phyloP scores from a whole-genome alignment of 2,797 vertebrate genomes.

The Sebastolobus altivelis region DNA sequence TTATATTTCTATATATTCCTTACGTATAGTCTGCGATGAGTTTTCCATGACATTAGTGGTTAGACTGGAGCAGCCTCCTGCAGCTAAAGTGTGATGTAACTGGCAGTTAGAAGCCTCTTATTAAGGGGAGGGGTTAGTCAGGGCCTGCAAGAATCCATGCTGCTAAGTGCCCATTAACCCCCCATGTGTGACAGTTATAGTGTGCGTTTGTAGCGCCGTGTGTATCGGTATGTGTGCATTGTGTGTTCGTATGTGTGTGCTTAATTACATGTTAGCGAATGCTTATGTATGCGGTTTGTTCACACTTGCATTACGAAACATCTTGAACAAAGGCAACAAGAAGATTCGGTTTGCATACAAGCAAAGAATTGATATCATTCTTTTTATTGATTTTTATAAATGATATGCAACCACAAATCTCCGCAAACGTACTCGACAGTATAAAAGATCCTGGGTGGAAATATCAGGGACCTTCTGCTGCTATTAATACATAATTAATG shows the following conservation, averaged over 20 bases:
- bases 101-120: slow-evolving; percentile 68
- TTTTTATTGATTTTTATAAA: not conserved
- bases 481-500: slow-evolving; percentile 46
- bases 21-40: not conserved
- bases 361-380: not conserved
- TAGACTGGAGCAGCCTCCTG: slow-evolving; percentile 32
- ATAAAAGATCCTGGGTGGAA: not conserved
- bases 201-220: not conserved
- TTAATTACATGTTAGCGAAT: slow-evolving; percentile 24
- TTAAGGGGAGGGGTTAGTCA: slow-evolving; percentile 59
- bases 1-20: slow-evolving; percentile 13
- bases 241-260: not conserved
- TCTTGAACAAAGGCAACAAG: slow-evolving; percentile 1
- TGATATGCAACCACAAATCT: not conserved
- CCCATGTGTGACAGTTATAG: slow-evolving; percentile 41
- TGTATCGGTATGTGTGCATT: slow-evolving; percentile 11
- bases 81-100: slow-evolving; percentile 66
- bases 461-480: not conserved
- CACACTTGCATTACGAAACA: slow-evolving; percentile 2
- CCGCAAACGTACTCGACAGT: not conserved
- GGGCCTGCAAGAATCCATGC: slow-evolving; percentile 53
- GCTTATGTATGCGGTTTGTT: not conserved
- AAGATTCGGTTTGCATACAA: not conserved
- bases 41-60: slow-evolving; percentile 54
- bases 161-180: slow-evolving; percentile 72